Conservation (phyloP, 2,888 invertebrate species). For the Nymphalis c-album region DNA sequence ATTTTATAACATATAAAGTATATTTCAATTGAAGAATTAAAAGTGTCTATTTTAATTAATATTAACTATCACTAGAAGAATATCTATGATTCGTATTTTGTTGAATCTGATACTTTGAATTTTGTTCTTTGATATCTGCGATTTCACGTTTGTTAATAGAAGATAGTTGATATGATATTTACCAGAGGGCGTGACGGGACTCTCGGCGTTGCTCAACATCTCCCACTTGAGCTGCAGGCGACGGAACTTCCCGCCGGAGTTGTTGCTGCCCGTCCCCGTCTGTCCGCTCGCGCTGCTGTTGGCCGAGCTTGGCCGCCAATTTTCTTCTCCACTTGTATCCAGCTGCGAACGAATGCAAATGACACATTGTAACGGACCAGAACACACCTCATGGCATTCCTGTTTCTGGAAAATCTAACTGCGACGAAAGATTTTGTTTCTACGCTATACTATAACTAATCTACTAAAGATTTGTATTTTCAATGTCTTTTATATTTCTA, state of each 20-base stretch:
- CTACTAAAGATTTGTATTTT: too few species aligned
- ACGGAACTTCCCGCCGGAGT: conserved; percentile 86
- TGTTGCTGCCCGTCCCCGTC: conserved; percentile 69
- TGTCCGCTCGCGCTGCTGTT: conserved; percentile 70
- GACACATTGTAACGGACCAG: not conserved
- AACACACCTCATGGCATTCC: too few species aligned
- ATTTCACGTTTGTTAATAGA: not conserved
- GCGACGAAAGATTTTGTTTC: too few species aligned
- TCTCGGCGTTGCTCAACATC: conserved; percentile 83
- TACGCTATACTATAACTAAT: too few species aligned
- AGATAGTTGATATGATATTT: conserved; percentile 21
- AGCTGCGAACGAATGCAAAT: conserved; percentile 49
- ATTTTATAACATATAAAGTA: too few species aligned
- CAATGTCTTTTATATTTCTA: not conserved
- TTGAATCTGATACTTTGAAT: too few species aligned
- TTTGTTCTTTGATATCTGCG: too few species aligned
- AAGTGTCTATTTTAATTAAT: too few species aligned
- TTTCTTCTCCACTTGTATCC: conserved; percentile 75
- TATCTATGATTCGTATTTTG: too few species aligned
- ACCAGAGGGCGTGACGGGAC: conserved; percentile 72
- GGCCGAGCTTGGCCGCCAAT: conserved; percentile 72
- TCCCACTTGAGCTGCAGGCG: conserved; percentile 91
- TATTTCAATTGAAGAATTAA: too few species aligned
- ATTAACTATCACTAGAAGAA: too few species aligned
- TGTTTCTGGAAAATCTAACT: too few species aligned